Percentiles rank a stretch among this genome's conserved stretches.
Evolutionary conservation across 2,797 vertebrate genomes (phyloP).

Genomic region (Myotis vivesi): DNA sequence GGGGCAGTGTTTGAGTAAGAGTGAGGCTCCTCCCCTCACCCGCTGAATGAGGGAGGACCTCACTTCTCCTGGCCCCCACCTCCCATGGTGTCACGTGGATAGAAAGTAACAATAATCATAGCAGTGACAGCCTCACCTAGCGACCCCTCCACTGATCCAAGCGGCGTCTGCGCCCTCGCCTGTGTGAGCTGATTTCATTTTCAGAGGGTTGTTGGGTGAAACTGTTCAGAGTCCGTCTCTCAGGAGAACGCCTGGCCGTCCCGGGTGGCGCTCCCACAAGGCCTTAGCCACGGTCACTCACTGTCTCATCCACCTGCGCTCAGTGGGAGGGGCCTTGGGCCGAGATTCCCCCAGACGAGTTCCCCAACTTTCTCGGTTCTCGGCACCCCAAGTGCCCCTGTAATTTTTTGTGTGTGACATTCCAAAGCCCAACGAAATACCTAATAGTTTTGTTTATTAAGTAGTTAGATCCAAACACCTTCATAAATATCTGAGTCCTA

Average conservation of each 20-base stretch:
- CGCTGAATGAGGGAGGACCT: not conserved
- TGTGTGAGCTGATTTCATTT: not conserved
- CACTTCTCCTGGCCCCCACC: not conserved
- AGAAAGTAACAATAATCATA: not conserved
- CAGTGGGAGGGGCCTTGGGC: not conserved
- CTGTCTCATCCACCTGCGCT: not conserved
- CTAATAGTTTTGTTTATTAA: not conserved
- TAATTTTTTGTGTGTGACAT: not conserved
- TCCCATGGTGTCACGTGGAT: not conserved
- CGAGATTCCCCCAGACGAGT: not conserved
- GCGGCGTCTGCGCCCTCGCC: rapidly evolving
- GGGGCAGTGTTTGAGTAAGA: too few relatives aligned
- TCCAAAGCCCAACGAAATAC: not conserved
- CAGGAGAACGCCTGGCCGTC: not conserved
- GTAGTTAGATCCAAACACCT: not conserved
- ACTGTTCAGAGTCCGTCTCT: not conserved
- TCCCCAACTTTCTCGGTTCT: not conserved
- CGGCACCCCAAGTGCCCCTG: not conserved
- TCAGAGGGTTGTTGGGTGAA: not conserved
- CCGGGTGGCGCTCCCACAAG: too few relatives aligned
- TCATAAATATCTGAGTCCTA: slow-evolving; percentile 28
- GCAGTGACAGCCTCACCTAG: not conserved
- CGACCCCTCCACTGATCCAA: not conserved
- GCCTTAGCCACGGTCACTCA: too few relatives aligned
- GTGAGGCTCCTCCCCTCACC: not conserved